phyloP scores from a whole-genome alignment of 1,140 invertebrate species.

The Drosophila baimaii region DNA sequence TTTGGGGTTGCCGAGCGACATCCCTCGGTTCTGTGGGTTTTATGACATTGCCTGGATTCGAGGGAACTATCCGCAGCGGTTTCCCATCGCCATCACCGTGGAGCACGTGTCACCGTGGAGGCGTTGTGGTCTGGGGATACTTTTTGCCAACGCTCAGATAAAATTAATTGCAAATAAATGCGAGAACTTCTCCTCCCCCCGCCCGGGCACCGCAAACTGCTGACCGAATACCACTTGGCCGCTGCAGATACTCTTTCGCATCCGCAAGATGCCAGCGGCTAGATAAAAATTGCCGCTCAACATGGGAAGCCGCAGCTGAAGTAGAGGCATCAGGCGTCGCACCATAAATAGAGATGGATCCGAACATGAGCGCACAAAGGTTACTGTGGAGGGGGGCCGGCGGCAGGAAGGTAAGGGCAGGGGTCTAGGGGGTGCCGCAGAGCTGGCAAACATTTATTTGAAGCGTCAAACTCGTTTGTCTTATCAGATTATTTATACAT shows the following conservation, averaged over 20 bases:
- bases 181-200: constrained; percentile 18
- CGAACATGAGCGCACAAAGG: constrained; percentile 43
- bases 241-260: constrained; percentile 61
- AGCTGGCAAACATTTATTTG: constrained; percentile 80
- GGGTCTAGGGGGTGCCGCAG: constrained; percentile 13
- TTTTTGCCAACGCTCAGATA: constrained; percentile 60
- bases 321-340: constrained; percentile 48
- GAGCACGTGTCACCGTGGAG: constrained; percentile 63
- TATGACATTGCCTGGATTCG: constrained; percentile 12
- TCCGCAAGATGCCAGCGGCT: constrained; percentile 68
- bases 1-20: constrained; percentile 5
- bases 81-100: constrained; percentile 23
- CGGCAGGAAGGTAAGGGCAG: too few relatives aligned
- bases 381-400: constrained; percentile 7
- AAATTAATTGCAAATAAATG: constrained; percentile 74
- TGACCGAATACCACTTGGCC: constrained; percentile 19
- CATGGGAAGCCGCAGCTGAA: constrained; percentile 62
- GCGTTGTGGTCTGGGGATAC: constrained; percentile 43
- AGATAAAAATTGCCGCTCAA: constrained; percentile 64
- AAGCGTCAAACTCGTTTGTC: constrained; percentile 82
- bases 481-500: constrained; percentile 78
- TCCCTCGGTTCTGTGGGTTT: constrained; percentile 31
- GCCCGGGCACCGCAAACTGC: constrained; percentile 21
- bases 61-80: constrained; percentile 37
- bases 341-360: constrained; percentile 71